phyloP scores from a whole-genome alignment of 2,888 invertebrate species.

The Macrosoma leucophasiata region DNA sequence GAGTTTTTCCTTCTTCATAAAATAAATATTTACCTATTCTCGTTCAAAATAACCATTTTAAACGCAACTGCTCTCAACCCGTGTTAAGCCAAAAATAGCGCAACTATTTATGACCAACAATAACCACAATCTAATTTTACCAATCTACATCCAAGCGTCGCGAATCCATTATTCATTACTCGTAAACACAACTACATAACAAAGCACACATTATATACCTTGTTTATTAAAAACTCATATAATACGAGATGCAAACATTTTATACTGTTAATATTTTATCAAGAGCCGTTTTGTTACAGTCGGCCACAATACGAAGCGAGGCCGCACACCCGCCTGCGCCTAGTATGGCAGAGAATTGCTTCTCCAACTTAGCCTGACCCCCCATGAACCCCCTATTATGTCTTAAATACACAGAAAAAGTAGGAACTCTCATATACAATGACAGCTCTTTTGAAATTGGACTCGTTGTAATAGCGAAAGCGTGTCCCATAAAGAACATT shows the following conservation, averaged over 20 bases:
- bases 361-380: slow-evolving; percentile 36
- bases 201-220: too few relatives aligned
- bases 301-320: slow-evolving; percentile 42
- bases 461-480: slow-evolving; percentile 55
- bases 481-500: slow-evolving; percentile 66
- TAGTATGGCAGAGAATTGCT: slow-evolving; percentile 30
- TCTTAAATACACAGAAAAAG: slow-evolving; percentile 30
- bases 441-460: slow-evolving; percentile 48
- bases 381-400: slow-evolving; percentile 26
- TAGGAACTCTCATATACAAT: slow-evolving; percentile 31
- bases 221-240: slow-evolving; percentile 31
- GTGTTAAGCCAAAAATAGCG: slow-evolving; percentile 3
- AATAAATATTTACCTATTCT: too few relatives aligned
- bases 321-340: slow-evolving; percentile 39
- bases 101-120: too few relatives aligned
- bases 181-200: too few relatives aligned
- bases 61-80: background rate
- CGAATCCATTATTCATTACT: too few relatives aligned
- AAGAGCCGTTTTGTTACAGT: slow-evolving; percentile 41
- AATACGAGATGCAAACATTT: too few relatives aligned
- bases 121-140: too few relatives aligned
- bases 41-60: slow-evolving; percentile 2
- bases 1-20: too few relatives aligned
- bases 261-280: slow-evolving; percentile 46
- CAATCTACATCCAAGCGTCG: too few relatives aligned